Percentiles rank a stretch among this genome's conserved stretches.
These are phyloP conservation scores for Callionymus lyra DNA, from an alignment of 2,113 vertebrate genomes.

Conservation along the genomic window DNA sequence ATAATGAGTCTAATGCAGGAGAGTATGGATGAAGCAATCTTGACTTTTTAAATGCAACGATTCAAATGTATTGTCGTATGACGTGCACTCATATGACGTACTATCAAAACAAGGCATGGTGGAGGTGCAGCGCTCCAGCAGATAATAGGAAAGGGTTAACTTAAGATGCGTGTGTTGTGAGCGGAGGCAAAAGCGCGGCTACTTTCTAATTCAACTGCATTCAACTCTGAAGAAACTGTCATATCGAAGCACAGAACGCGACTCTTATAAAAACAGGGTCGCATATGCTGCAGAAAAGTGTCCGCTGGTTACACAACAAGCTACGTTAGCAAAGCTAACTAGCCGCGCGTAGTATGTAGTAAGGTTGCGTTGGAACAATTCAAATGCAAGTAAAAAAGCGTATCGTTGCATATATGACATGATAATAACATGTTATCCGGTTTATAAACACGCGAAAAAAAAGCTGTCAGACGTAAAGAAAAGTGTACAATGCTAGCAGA, in stretches of 20 bases:
- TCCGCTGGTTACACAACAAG: conserved; percentile 33
- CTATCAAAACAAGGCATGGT: too few species aligned
- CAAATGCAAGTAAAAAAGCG: too few species aligned
- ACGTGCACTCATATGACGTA: too few species aligned
- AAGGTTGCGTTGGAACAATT: too few species aligned
- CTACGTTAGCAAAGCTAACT: conserved; percentile 42
- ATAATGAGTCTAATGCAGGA: background rate
- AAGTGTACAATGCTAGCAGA: conserved; percentile 23
- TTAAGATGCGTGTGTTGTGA: conserved; percentile 29
- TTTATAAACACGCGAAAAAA: too few species aligned
- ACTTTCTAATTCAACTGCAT: conserved; percentile 48
- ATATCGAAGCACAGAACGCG: background rate
- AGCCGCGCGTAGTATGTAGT: conserved; percentile 39
- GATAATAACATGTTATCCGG: too few species aligned
- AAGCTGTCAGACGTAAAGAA: too few species aligned
- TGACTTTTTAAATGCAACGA: too few species aligned
- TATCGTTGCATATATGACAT: too few species aligned
- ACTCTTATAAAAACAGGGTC: too few species aligned
- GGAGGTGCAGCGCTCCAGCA: background rate
- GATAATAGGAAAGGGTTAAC: conserved; percentile 59
- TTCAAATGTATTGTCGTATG: too few species aligned
- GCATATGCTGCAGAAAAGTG: background rate
- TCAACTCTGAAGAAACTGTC: background rate
- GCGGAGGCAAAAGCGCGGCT: conserved; percentile 60
- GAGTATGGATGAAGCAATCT: too few species aligned